Base-by-base conservation (phyloP, 1,140 invertebrate genomes). In the Nasonia vitripennis region DNA sequence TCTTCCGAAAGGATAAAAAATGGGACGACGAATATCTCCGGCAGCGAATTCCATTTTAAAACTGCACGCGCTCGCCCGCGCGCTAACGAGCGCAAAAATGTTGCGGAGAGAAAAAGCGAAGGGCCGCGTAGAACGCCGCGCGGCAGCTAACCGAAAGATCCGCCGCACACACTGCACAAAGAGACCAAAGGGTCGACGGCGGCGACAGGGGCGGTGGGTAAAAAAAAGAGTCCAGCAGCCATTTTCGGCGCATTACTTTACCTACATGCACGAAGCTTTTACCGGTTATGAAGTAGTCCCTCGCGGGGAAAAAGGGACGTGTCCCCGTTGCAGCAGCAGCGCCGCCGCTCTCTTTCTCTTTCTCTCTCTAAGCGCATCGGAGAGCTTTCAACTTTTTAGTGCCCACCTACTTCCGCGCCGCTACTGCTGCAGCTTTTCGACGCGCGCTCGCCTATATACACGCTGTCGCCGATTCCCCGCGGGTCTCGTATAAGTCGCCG, bases 241-340 rank as follows among this genome's bases (percentile, higher is more conserved):
- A 77, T 77, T 68, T 75, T 83, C 23, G 73, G 75, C 34, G 55
- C 82, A 78, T 84, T 84, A 84, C 82, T 84, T 77, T 83, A 62
- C 74, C 51, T 67, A 20, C 31, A 45, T 45, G 62, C 34, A 41
- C 37, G 55, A 74, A 78, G 82, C 82, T 84, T 84, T 84, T 84
- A 84, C 82, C 82, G 75, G 82, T 84, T 84, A 84, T 84, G 82
- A 84, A 84, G 75, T 78, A 84, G 74, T 78, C 74, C 82, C 82
- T 48, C 74, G 82, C 11, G 23, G 74, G 17, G 55, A 62, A 45
- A 78, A 78, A 78, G 45, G 75, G 82, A 37, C 34, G 51, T 37
- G 27, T 31, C 73, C 17, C 68, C 27, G 12, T 51, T 34, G 7
- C 67, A 6, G 1, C 27, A n/a, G 27, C 27, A 27, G 27, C 27